Percentiles rank a stretch among this genome's conserved stretches.
Conservation (phyloP, 1,140 invertebrate genomes). For the Condylostylus longicornis region DNA sequence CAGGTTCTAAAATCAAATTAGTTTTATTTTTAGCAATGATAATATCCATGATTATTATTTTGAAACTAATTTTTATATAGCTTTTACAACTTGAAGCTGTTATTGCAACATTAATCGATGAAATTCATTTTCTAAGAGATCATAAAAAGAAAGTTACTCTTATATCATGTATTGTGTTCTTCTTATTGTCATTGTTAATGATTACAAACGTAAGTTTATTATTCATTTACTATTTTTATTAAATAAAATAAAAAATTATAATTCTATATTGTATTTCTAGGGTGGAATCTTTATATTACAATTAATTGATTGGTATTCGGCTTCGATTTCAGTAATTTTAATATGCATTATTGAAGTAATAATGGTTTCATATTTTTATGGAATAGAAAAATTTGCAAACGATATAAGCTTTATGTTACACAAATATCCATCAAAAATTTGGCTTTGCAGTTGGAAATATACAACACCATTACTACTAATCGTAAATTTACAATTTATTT, state of each 20-base stretch:
- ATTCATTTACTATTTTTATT: too few species aligned
- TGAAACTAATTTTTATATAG: too few species aligned
- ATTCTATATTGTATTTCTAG: too few species aligned
- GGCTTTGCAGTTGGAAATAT: constrained; percentile 64
- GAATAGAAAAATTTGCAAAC: constrained; percentile 46
- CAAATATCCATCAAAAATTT: constrained; percentile 47
- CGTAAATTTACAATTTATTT: constrained; percentile 43
- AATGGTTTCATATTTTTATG: constrained; percentile 64
- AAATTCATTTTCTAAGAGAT: constrained; percentile 39
- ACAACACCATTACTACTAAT: constrained; percentile 57
- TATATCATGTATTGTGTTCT: constrained; percentile 39
- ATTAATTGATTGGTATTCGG: constrained; percentile 82
- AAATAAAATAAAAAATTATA: too few species aligned
- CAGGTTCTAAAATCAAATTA: too few species aligned
- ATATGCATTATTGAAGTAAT: constrained; percentile 58
- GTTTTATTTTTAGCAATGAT: too few species aligned
- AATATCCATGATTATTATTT: too few species aligned
- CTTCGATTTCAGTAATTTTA: constrained; percentile 53
- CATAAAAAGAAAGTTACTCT: constrained; percentile 47
- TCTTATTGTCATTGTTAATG: constrained; percentile 49
- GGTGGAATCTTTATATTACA: constrained; percentile 84
- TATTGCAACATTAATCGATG: constrained; percentile 55
- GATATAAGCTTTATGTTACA: constrained; percentile 70
- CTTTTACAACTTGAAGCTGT: constrained; percentile 62
- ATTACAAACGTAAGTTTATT: constrained; percentile 53